Percentiles rank a stretch among this genome's conserved stretches.
phyloP scores from a whole-genome alignment of 2,113 vertebrate species.

The Lagopus muta region DNA sequence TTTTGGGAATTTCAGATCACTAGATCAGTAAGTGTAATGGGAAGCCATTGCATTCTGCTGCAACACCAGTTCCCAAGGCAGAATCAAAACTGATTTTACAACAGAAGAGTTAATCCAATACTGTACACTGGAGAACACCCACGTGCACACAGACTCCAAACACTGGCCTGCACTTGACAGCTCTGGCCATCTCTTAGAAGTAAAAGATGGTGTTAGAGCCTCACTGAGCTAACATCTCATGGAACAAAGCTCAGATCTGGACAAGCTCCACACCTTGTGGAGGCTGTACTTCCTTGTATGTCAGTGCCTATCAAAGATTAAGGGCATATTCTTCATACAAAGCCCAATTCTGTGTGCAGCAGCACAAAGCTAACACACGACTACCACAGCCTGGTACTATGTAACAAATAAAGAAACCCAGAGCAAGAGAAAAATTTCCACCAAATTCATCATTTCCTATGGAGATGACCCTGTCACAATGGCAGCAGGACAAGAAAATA shows the following conservation, averaged over 20 bases:
- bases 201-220: background rate
- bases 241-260: background rate
- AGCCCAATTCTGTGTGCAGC: conserved; percentile 12
- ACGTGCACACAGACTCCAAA: background rate
- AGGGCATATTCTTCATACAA: conserved; percentile 39
- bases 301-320: background rate
- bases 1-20: background rate
- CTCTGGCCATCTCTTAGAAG: background rate
- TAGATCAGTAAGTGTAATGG: background rate
- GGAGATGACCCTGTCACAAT: background rate
- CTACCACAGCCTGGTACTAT: conserved; percentile 25
- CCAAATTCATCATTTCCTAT: background rate
- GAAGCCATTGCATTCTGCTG: background rate
- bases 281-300: background rate
- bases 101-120: background rate
- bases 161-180: background rate
- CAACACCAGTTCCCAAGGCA: background rate
- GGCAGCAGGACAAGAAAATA: background rate
- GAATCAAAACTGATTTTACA: background rate
- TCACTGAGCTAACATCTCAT: background rate
- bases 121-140: background rate
- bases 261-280: background rate
- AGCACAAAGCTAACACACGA: conserved; percentile 41
- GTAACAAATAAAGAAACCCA: background rate
- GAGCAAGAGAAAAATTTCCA: background rate